Conservation (phyloP, 2,113 vertebrate genomes). For the Apteryx mantelli region DNA sequence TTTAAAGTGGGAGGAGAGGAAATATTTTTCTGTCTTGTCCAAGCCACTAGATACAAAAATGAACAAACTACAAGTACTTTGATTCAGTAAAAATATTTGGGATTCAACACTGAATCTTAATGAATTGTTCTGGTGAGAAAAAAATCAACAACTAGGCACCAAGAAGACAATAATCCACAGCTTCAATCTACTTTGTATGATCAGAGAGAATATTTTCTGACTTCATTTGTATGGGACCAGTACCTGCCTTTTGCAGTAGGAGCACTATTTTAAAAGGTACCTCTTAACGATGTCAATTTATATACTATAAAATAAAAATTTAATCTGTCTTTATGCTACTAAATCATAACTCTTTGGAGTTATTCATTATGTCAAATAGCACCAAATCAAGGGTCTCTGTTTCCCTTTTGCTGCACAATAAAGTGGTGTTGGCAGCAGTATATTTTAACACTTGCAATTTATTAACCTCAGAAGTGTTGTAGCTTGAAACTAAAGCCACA, state of each 20-base stretch:
- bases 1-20: not conserved
- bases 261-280: not conserved
- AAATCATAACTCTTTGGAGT: not conserved
- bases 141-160: not conserved
- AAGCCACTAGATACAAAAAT: not conserved
- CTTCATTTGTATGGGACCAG: not conserved
- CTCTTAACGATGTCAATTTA: not conserved
- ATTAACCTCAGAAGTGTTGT: conserved; percentile 52
- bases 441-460: not conserved
- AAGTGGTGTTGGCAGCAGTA: not conserved
- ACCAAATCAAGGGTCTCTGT: not conserved
- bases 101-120: not conserved
- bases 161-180: not conserved
- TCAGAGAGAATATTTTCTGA: not conserved
- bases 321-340: not conserved
- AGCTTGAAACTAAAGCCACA: not conserved
- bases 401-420: not conserved
- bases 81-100: not conserved
- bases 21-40: not conserved
- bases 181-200: not conserved
- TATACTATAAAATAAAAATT: not conserved
- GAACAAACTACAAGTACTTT: not conserved
- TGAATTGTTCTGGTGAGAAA: not conserved
- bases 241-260: not conserved
- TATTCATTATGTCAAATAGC: not conserved